These are phyloP conservation scores for Ctenosaura bakeri DNA, from an alignment of 2,797 vertebrate species.

Conservation along the genomic window DNA sequence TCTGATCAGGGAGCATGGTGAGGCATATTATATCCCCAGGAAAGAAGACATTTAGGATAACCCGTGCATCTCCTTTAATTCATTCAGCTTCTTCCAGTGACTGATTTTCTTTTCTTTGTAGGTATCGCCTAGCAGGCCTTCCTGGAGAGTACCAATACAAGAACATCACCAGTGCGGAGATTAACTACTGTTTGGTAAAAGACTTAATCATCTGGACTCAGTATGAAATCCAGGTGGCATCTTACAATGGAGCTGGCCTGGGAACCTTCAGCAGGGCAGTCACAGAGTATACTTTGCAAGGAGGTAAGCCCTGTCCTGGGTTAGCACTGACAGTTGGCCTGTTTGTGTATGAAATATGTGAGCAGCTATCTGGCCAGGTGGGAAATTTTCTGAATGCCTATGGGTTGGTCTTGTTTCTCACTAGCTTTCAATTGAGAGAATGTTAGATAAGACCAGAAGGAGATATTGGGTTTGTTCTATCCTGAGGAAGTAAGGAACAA, in stretches of 20 bases:
- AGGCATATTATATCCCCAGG: conserved; percentile 1
- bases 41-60: background rate
- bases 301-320: conserved; percentile 86
- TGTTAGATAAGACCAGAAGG: background rate
- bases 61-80: conserved; percentile 8
- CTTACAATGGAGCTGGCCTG: conserved; percentile 93
- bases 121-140: conserved; percentile 94
- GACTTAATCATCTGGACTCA: conserved; percentile 98
- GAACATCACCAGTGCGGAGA: conserved; percentile 95
- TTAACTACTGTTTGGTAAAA: conserved; percentile 94
- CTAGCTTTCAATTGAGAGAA: background rate
- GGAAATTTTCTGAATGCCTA: background rate
- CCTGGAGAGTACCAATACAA: conserved; percentile 94
- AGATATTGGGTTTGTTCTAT: background rate
- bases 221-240: conserved; percentile 98
- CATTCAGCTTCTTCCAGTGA: conserved; percentile 38
- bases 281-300: conserved; percentile 93
- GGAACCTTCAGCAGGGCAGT: conserved; percentile 92
- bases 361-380: background rate
- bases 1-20: background rate
- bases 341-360: background rate
- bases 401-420: background rate
- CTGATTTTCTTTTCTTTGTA: conserved; percentile 65
- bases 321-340: accelerated
- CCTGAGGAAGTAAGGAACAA: background rate